Percentiles rank a stretch among this genome's conserved stretches.
phyloP scores from a whole-genome alignment of 2,888 invertebrate genomes.

The Chrysolina oricalcia region DNA sequence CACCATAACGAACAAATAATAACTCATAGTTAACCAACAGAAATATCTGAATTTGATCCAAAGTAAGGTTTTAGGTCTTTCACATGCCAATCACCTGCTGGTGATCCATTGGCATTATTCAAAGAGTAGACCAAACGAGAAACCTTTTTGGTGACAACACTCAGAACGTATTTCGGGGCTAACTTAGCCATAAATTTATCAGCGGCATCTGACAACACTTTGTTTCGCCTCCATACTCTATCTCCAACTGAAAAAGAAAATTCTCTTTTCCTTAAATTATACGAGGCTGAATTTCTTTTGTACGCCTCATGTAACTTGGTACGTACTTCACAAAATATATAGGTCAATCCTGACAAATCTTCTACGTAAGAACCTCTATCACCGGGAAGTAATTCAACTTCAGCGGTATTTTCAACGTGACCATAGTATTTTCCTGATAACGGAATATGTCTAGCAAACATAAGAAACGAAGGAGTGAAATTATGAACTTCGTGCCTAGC shows the following conservation, averaged over 20 bases:
- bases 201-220: conserved; percentile 19
- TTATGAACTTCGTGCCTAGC: conserved; percentile 57
- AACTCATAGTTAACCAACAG: no score
- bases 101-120: no score
- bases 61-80: no score
- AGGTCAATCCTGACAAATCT: not conserved
- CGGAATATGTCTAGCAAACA: conserved; percentile 40
- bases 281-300: not conserved
- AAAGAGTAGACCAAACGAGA: not conserved
- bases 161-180: conserved; percentile 25
- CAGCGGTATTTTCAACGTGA: conserved; percentile 6
- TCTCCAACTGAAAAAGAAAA: conserved; percentile 14
- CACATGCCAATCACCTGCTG: no score
- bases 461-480: conserved; percentile 53
- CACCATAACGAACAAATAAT: no score
- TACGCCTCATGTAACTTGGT: not conserved
- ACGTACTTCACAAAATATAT: no score
- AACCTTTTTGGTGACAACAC: conserved; percentile 19
- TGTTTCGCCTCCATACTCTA: conserved; percentile 25
- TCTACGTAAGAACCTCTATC: conserved; percentile 12
- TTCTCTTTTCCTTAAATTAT: not conserved
- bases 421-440: conserved; percentile 23
- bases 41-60: no score
- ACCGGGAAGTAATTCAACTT: conserved; percentile 11
- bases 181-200: conserved; percentile 28